Percentiles rank a stretch among this genome's conserved stretches.
phyloP scores from a whole-genome alignment of 2,113 vertebrate genomes.

The Megaceryle torquata region DNA sequence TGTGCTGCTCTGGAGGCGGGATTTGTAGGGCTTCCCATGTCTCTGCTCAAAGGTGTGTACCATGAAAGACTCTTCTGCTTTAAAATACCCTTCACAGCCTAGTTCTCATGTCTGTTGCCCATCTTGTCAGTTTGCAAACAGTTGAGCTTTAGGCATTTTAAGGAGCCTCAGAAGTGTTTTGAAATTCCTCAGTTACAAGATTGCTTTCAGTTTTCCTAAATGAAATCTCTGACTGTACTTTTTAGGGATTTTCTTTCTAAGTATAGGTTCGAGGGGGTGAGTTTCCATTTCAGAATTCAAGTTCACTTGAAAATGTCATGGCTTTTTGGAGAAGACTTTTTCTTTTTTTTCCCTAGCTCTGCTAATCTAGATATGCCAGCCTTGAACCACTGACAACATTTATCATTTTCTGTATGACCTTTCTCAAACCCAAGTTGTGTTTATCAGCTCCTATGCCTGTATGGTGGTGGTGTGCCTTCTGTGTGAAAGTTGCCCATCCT shows the following conservation, averaged over 20 bases:
- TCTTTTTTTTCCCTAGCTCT: neutral
- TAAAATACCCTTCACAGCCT: neutral
- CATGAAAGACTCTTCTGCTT: neutral
- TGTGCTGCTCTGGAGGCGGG: neutral
- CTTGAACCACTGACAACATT: neutral
- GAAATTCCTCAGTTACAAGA: neutral
- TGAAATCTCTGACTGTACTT: slow-evolving; percentile 4
- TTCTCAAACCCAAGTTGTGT: neutral
- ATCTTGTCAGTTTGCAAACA: neutral
- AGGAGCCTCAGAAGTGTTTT: neutral
- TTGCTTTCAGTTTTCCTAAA: slow-evolving; percentile 6
- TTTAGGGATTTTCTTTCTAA: slow-evolving; percentile 14
- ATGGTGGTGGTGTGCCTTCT: neutral
- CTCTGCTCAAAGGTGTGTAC: neutral
- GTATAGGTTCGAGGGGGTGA: slow-evolving; percentile 12
- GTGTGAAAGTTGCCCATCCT: neutral
- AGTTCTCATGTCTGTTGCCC: neutral
- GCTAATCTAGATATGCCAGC: neutral
- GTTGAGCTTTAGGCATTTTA: neutral
- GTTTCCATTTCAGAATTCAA: slow-evolving; percentile 31
- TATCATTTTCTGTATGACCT: neutral
- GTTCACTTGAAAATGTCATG: neutral
- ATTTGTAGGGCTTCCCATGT: neutral
- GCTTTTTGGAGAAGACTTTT: neutral
- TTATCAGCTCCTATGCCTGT: neutral